Percentiles rank a stretch among this genome's conserved stretches.
Evolutionary conservation across 2,797 vertebrate genomes (phyloP).

Genomic region (Rhyacichthys aspro): DNA sequence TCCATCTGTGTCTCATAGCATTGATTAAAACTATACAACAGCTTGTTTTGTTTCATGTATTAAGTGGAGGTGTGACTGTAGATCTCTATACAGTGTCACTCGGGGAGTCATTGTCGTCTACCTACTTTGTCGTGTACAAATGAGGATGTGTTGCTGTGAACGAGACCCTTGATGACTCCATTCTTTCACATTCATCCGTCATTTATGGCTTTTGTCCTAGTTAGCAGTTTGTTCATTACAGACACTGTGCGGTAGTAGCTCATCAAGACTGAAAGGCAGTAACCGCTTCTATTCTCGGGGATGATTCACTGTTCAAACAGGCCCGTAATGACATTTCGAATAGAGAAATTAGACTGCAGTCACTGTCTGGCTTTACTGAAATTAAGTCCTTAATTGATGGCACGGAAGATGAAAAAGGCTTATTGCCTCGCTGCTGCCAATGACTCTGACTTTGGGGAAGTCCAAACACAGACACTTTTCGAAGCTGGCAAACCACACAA

Average conservation of each 20-base stretch:
- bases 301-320: conserved; percentile 75
- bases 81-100: not conserved
- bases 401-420: conserved; percentile 46
- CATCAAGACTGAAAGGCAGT: conserved; percentile 46
- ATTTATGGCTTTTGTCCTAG: conserved; percentile 21
- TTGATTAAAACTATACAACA: not conserved
- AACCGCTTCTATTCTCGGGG: conserved; percentile 46
- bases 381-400: conserved; percentile 72
- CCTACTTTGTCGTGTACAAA: not conserved
- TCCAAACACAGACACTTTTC: conserved; percentile 21
- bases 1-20: too few species aligned
- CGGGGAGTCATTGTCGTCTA: not conserved
- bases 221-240: conserved; percentile 45
- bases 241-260: conserved; percentile 37
- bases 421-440: conserved; percentile 29
- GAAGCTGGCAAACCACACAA: conserved; percentile 30
- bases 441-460: conserved; percentile 42
- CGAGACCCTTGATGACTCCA: conserved; percentile 4
- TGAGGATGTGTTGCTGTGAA: not conserved
- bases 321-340: conserved; percentile 74
- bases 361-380: conserved; percentile 63
- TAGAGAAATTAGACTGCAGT: conserved; percentile 61
- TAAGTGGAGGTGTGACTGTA: not conserved
- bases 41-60: not conserved
- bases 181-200: conserved; percentile 23